Evolutionary conservation across 2,113 vertebrate species (phyloP), one percentile per base, ranked within the genome.

Genomic region (Stegostoma tigrinum): DNA sequence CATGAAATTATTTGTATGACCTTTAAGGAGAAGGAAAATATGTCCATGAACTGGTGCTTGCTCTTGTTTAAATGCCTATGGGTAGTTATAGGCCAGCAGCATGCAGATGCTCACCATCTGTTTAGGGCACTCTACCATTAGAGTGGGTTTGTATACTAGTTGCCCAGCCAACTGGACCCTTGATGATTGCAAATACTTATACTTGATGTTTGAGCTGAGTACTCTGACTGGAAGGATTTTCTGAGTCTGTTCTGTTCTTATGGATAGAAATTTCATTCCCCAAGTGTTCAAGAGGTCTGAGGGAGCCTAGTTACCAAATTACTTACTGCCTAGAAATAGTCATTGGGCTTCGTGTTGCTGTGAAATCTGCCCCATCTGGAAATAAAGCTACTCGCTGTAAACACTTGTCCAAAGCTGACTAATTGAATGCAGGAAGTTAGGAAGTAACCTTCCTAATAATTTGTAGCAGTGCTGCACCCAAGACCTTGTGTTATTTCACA

Each of bases 21-120:
- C 94, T 95, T 95, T 72, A 72, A 72, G 68, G 68, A 95, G 38
- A 75, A 52, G 67, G 45, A 70, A 68, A 68, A 95, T 95, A 95
- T 72, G 48, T 45, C 67, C 21, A 48, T 95, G 68, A 95, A 75
- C 94, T 48, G 27, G 67, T 52, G 45, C 68, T 68, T 72, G 68
- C 42, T 95, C 52, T 70, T 95, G 23, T 72, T 75, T 95, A 95
- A 72, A 67, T 95, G 94, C 68, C 5, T 75, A 34, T 72, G 94
- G 94, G 94, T 72, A 72, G 68, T 75, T 45, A 52, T 52, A 72
- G 38, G 68, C 42, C 67, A 48, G 42, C 15, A 95, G 67, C 94
- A 95, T 72, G 94, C 94, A 95, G 94, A 95, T 95, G 94, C 24
- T 95, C 94, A 72, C 67, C 94, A 95, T 95, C 94, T 95, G 94